phyloP scores from a whole-genome alignment of 2,888 invertebrate genomes.

The Epistrophe grossulariae region DNA sequence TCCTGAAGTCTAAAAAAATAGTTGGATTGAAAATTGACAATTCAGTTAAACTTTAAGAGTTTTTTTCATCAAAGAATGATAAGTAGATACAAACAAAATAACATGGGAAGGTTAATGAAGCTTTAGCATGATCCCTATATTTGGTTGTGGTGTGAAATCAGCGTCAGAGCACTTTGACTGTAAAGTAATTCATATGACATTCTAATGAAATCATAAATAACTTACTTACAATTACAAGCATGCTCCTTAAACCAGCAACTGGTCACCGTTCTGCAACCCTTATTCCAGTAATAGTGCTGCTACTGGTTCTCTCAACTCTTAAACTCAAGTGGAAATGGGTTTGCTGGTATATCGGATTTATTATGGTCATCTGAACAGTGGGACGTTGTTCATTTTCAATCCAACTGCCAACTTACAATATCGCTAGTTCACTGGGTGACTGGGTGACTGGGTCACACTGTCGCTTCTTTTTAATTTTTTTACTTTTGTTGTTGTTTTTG shows the following conservation, averaged over 20 bases:
- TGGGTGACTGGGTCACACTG: slow-evolving; percentile 47
- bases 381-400: slow-evolving; percentile 48
- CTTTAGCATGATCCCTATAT: too few species aligned
- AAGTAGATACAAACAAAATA: too few species aligned
- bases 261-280: slow-evolving; percentile 43
- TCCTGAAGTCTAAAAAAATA: too few species aligned
- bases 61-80: too few species aligned
- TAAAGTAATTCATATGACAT: background rate
- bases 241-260: slow-evolving; percentile 40
- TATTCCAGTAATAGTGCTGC: background rate
- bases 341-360: slow-evolving; percentile 56
- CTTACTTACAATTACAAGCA: slow-evolving; percentile 41
- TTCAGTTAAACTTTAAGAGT: too few species aligned
- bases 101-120: too few species aligned
- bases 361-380: slow-evolving; percentile 43
- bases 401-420: slow-evolving; percentile 48
- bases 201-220: slow-evolving; percentile 35
- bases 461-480: slow-evolving; percentile 1
- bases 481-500: too few species aligned
- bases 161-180: background rate
- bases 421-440: slow-evolving; percentile 39
- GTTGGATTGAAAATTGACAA: too few species aligned
- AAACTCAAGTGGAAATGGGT: slow-evolving; percentile 35
- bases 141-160: background rate
- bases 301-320: slow-evolving; percentile 27